phyloP scores from a whole-genome alignment of 2,113 vertebrate genomes.

The Myanophis thanlyinensis region DNA sequence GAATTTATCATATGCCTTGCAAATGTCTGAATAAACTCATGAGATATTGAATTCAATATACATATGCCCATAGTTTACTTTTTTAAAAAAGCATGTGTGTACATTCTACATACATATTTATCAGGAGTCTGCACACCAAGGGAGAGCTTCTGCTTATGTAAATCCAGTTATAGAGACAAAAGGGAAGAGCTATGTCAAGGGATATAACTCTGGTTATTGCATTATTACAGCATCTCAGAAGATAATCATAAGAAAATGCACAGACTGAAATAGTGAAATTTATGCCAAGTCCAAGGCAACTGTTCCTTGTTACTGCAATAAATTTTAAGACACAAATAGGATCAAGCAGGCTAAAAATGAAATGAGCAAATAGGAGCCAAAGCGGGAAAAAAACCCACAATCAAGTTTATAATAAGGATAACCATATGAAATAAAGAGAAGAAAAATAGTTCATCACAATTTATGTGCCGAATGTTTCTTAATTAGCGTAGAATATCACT shows the following conservation, averaged over 20 bases:
- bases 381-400: background rate
- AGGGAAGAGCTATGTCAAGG: background rate
- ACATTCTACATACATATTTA: conserved; percentile 33
- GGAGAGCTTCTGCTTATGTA: conserved; percentile 35
- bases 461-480: background rate
- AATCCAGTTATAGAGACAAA: background rate
- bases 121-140: conserved; percentile 22
- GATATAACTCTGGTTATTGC: background rate
- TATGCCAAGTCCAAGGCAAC: background rate
- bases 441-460: background rate
- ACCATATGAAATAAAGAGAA: background rate
- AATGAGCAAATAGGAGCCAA: background rate
- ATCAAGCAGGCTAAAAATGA: background rate
- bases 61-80: background rate
- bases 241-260: background rate
- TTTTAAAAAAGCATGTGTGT: background rate
- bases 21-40: background rate
- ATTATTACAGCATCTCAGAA: background rate
- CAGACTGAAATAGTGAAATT: background rate
- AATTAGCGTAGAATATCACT: background rate
- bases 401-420: background rate
- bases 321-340: background rate
- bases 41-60: conserved; percentile 16
- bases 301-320: background rate
- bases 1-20: background rate